Evolutionary conservation across 2,113 vertebrate species (phyloP), one percentile per base, ranked within the genome.

Genomic region (Percina caprodes): DNA sequence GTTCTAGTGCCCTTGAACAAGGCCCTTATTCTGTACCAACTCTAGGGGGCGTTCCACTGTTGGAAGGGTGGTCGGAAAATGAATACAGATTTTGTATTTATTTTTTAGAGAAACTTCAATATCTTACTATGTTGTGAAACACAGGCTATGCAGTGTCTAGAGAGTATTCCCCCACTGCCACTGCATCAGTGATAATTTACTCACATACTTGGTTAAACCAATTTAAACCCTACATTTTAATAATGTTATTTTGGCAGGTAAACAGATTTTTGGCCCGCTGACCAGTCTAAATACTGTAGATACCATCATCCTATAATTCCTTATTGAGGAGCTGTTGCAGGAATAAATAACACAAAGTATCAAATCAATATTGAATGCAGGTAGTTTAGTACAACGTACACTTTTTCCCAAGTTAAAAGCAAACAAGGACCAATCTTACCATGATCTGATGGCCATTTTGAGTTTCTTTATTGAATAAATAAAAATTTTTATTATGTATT

Each of bases 1-100:
- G n/a, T 77, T 85, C n/a, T 18, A 26, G 78, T 51, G 75, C 83
- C 78, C 80, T 88, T 88, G 72, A 86, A 77, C 60, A 42, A 75
- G 58, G 51, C 21, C n/a, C 42, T 69, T 49, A 69, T 45, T 67
- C 45, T 54, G 24, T 58, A 14, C 52, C 55, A 77, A 73, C 39
- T 80, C 26, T 51, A 26, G 13, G 2, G 5, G 18, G 30, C 13
- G 11, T 35, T 77, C 7, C 1, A 5, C 54, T 56, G 63, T n/a
- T 35, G n/a, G 46, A 48, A 63, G 42, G 30, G 4, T 30, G 59
- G 19, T 51, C 21, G 7, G 35, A 67, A 59, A 52, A 55, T 82
- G 42, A 23, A 55, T 73, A 39, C 56, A 3, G 16, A 51, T 68
- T 30, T 2, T 26, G 8, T 55, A 26, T 55, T 79, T 71, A 42